Evolutionary conservation across 30 jellyfish, hydroid and myxozoan genomes (phyloP).

Genomic region (Aurelia sp.): DNA sequence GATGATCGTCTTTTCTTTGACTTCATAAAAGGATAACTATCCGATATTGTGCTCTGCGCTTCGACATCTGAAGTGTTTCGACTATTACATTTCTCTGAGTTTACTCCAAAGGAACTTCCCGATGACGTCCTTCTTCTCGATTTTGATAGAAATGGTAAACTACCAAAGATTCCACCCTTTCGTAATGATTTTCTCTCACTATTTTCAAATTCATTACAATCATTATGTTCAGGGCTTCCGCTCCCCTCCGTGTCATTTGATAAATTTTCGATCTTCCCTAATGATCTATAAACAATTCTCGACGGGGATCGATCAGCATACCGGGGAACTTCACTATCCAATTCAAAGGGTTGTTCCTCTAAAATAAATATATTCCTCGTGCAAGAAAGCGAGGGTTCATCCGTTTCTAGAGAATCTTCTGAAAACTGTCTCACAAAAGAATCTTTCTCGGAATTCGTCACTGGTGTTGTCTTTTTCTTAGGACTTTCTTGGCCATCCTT

Average conservation of each 20-base stretch:
- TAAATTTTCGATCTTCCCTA: conserved; percentile 30
- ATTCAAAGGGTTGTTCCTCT: not conserved
- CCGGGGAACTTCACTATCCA: not conserved
- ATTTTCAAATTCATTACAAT: no score
- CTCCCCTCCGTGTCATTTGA: not conserved
- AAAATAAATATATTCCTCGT: not conserved
- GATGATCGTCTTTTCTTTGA: not conserved
- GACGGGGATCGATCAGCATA: conserved; percentile 11
- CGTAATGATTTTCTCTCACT: no score
- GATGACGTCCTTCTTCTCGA: conserved; percentile 6
- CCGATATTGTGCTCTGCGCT: not conserved
- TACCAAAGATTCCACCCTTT: no score
- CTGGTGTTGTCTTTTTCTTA: not conserved
- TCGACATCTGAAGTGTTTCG: not conserved
- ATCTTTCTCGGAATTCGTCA: not conserved
- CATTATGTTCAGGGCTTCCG: no score
- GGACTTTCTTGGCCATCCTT: not conserved
- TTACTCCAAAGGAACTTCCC: not conserved
- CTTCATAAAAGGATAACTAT: not conserved
- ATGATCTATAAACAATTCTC: conserved; percentile 50
- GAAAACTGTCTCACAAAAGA: conserved; percentile 27
- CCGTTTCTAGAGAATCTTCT: conserved; percentile 48
- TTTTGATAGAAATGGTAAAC: not conserved
- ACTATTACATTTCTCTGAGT: not conserved
- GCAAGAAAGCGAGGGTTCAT: not conserved